Evolutionary conservation across 2,888 invertebrate species (phyloP).

Genomic region (Philaethria dido): DNA sequence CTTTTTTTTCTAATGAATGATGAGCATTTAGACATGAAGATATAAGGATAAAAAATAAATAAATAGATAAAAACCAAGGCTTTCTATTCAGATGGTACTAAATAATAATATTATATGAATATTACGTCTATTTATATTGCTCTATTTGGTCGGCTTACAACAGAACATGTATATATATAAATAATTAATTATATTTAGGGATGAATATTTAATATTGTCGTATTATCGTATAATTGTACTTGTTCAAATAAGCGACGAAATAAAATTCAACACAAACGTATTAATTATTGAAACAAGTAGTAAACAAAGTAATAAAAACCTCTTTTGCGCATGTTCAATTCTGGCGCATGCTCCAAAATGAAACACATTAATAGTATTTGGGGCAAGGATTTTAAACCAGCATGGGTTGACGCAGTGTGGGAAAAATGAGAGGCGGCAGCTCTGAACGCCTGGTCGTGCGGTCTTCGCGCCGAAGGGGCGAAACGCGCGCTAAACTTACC

Average conservation of each 20-base stretch:
- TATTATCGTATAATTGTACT: neutral
- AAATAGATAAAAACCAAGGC: no score
- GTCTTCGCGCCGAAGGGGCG: conserved; percentile 67
- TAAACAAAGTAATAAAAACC: conserved; percentile 6
- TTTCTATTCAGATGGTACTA: no score
- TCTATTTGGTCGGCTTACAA: no score
- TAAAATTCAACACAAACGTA: neutral
- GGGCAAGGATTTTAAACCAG: conserved; percentile 60
- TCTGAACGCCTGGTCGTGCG: conserved; percentile 76
- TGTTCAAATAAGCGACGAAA: neutral
- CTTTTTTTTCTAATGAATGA: no score
- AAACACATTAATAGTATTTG: conserved; percentile 46
- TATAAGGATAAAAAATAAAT: no score
- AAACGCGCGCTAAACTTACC: conserved; percentile 73
- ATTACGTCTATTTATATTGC: no score
- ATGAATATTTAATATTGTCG: no score
- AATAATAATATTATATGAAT: no score
- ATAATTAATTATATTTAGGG: no score
- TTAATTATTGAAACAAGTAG: conserved; percentile 9
- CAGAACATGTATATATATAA: no score
- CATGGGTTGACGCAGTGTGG: conserved; percentile 77
- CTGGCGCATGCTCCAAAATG: conserved; percentile 66
- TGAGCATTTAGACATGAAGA: no score
- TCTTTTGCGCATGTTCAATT: conserved; percentile 45
- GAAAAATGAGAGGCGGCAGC: conserved; percentile 77